Base-by-base conservation (phyloP, 2,113 vertebrate species). In the Triplophysa dalaica region DNA sequence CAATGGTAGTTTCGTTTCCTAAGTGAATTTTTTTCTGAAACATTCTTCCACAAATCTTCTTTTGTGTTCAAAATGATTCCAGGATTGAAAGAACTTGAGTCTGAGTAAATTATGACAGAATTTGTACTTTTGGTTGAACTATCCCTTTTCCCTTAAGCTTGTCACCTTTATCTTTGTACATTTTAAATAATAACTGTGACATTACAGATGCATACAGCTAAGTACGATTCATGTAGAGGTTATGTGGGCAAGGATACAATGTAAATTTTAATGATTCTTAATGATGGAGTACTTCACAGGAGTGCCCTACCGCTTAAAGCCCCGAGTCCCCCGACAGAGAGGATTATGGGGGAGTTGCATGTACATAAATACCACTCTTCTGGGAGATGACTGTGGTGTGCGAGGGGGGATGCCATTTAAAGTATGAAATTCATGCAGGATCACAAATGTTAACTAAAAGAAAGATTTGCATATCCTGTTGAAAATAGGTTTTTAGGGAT, bases 141-240 rank as follows among this genome's bases (percentile, higher is more conserved):
- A 13, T 13, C 13, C 45, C 45, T 48, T 24, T 24, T 24, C 24
- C 24, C 24, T 48, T 48, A 48, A 12, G 45, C 65, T 76, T 50
- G 5, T 19, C 14, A 64, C 65, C 75, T 24, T 41, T 75, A 68
- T 65, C 75, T 24, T 41, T 75, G 74, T 21, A 68, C 56, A 69
- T 66, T 41, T 33, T 50, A 69, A 43, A 79, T 75, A 74, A 75
- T 63, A 22, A 58, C 56, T 80, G 8, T 80, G 58, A 24, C 33
- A 75, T 61, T 38, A 45, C 2, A 56, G 17, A 78, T 24, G 19
- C 19, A 52, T n/a, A 56, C 66, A 56, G 11, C 65, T 75, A 21
- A 29, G 12, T 56, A 33, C 56, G 77, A 79, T n/a, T 62, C 63
- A 48, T 29, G 6, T 14, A 56, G 22, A 68, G 75, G 62, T 78